Percentiles rank a stretch among this genome's conserved stretches.
phyloP scores from a whole-genome alignment of 2,113 vertebrate genomes.

The Oryzias javanicus region DNA sequence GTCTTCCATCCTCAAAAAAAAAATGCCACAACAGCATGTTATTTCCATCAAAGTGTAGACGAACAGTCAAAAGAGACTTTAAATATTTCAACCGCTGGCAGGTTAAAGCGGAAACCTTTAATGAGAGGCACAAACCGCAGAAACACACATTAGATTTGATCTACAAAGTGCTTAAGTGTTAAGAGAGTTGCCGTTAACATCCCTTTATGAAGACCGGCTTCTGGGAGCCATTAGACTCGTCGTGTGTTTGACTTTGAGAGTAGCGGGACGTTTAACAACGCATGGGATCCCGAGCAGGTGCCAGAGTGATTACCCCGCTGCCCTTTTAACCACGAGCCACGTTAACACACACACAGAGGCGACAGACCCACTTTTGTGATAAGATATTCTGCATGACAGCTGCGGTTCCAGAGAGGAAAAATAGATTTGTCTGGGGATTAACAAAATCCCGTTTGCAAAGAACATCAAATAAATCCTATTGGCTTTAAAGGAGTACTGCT shows the following conservation, averaged over 20 bases:
- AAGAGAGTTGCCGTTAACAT: constrained; percentile 68
- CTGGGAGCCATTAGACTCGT: constrained; percentile 69
- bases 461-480: constrained; percentile 58
- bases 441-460: constrained; percentile 52
- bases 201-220: constrained; percentile 63
- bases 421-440: constrained; percentile 54
- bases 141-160: constrained; percentile 50
- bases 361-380: constrained; percentile 47
- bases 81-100: constrained; percentile 5
- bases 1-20: too few species aligned
- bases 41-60: background rate
- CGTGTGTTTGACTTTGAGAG: constrained; percentile 68
- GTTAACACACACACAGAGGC: constrained; percentile 16
- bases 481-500: constrained; percentile 50
- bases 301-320: constrained; percentile 66
- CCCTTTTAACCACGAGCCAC: constrained; percentile 58
- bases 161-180: constrained; percentile 42
- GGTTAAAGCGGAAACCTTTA: constrained; percentile 36
- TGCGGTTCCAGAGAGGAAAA: constrained; percentile 40
- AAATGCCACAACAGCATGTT: too few species aligned
- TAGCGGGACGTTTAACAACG: constrained; percentile 47
- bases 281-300: constrained; percentile 55
- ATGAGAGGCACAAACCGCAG: constrained; percentile 40
- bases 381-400: constrained; percentile 60
- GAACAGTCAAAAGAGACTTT: constrained; percentile 22